Evolutionary conservation across 2,797 vertebrate species (phyloP), one percentile per base, ranked within the genome.

Genomic region (Kryptolebias ocellatus): DNA sequence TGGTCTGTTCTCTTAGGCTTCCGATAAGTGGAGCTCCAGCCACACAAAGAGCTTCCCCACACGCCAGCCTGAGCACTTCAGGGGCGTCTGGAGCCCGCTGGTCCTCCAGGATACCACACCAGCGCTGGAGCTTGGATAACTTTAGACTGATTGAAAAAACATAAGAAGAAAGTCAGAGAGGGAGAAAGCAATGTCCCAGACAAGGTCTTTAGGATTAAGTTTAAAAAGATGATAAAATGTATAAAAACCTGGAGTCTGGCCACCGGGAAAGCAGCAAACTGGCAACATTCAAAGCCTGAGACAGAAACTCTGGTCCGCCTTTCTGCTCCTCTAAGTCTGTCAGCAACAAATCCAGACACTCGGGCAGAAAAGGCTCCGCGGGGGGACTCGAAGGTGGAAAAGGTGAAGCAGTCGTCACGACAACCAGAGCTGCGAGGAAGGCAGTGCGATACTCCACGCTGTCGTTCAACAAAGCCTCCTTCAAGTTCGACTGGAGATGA

Each of bases 61-160:
- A 95, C 0, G 94, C 94, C 81, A 93, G 73, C 58, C 96, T 89
- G 67, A 96, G 92, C 55, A 83, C 85, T 81, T 96, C 95, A 0
- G 80, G 88, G 0, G 83, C 71, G 0, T 88, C 29, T 0, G 92
- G 87, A 3, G 0, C 53, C 63, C 93, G 81, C 58, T 92, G 90
- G 16, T 15, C 11, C 82, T 95, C 92, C 79, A 98, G 74, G 4
- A 70, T 54, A 0, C 16, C 0, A 5, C 94, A 94, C 96, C 95
- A 97, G 11, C 86, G 92, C 68, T 85, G 79, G 6, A 90, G 27
- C 77, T 84, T 10, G 0, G 18, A 27, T 0, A 34, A 0, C 0
- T 84, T 86, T 18, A 56, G 14, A 60, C 93, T 94, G 56, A 74
- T 62, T 53, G 7, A 27, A 2, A 70, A 81, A 62, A 64, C 28